Conservation (phyloP, 2,797 vertebrate species). For the Artibeus jamaicensis region DNA sequence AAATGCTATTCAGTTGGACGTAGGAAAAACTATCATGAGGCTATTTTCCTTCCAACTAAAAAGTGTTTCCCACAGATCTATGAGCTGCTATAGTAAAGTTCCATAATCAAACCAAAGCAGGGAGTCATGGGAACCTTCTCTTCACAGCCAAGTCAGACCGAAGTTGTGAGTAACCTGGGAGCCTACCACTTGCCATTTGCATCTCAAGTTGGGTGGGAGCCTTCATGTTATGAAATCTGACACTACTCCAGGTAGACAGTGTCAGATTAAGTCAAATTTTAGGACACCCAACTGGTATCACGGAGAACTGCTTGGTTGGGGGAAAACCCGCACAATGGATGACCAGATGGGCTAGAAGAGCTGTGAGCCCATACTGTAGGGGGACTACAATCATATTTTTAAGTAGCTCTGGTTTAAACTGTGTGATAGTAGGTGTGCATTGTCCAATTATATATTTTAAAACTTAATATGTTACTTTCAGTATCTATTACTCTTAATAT, state of each 20-base stretch:
- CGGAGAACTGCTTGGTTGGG: background rate
- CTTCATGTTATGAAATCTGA: background rate
- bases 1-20: background rate
- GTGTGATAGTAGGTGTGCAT: background rate
- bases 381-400: background rate
- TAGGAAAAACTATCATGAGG: background rate
- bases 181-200: background rate
- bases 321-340: background rate
- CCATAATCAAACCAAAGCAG: background rate
- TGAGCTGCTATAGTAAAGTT: background rate
- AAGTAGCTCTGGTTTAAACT: background rate
- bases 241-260: background rate
- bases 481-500: background rate
- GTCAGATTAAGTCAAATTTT: background rate
- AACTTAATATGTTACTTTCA: background rate
- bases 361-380: background rate
- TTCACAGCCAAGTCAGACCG: background rate
- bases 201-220: background rate
- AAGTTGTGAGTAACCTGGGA: background rate
- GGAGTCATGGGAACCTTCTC: background rate
- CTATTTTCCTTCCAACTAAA: slow-evolving; percentile 4
- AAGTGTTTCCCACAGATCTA: background rate
- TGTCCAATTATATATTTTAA: background rate
- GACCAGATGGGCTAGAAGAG: background rate
- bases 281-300: background rate